A percentile compares a stretch with the other conserved stretches of the same genome.
Evolutionary conservation across 2,797 vertebrate species (phyloP).

Genomic region (Cyclura pinguis): DNA sequence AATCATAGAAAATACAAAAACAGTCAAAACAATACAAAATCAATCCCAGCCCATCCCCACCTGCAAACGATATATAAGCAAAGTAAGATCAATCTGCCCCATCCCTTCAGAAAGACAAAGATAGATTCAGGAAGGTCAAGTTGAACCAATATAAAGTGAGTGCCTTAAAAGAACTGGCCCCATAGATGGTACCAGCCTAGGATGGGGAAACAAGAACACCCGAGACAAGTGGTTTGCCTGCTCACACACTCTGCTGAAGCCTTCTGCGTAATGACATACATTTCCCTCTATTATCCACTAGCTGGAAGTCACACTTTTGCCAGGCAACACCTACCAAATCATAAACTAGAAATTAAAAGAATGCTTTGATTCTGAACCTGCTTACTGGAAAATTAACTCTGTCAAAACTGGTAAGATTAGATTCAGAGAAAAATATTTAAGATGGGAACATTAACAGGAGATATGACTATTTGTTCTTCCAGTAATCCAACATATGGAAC

Average conservation of each 20-base stretch:
- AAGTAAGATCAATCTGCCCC: not conserved
- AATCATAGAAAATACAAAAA: slow-evolving; percentile 16
- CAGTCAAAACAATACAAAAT: slow-evolving; percentile 11
- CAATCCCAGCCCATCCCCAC: slow-evolving; percentile 6
- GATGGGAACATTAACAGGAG: not conserved
- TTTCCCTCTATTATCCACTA: not conserved
- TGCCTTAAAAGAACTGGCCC: not conserved
- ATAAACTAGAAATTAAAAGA: not conserved
- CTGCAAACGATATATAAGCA: not conserved
- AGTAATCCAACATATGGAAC: not conserved
- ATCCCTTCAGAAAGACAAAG: not conserved
- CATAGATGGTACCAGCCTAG: not conserved
- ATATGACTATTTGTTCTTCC: not conserved
- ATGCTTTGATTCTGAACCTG: not conserved
- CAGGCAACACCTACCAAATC: not conserved
- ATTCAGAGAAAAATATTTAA: not conserved
- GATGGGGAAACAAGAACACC: too few species aligned
- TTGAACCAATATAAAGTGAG: not conserved
- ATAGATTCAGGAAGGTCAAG: not conserved
- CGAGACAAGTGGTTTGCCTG: not conserved
- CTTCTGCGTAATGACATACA: not conserved
- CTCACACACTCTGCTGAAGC: not conserved
- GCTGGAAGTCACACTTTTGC: not conserved
- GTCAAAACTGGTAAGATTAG: not conserved
- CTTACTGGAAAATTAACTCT: slow-evolving; percentile 1